Evolutionary conservation across 1,140 invertebrate genomes (phyloP).

Genomic region (Drosophila ohnishii): DNA sequence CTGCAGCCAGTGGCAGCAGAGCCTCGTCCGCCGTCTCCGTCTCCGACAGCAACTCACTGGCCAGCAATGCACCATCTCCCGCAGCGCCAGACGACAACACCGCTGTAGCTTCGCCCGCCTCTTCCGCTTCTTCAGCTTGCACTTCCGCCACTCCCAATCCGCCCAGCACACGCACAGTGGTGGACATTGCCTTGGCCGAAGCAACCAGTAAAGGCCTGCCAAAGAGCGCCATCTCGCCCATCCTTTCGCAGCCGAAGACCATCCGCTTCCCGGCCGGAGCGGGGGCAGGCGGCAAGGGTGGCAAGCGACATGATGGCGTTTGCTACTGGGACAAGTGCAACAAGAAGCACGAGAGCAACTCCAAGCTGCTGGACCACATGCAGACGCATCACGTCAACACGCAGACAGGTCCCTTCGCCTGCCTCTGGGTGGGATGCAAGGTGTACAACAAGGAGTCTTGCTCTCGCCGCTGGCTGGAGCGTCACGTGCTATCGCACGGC

Average conservation of each 20-base stretch:
- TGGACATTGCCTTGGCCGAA: constrained; percentile 69
- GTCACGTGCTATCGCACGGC: constrained; percentile 95
- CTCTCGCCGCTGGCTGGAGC: constrained; percentile 95
- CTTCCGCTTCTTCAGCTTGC: constrained; percentile 9
- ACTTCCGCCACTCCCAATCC: constrained; percentile 8
- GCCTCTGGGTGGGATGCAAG: constrained; percentile 96
- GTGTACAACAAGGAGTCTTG: constrained; percentile 96
- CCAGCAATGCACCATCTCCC: constrained; percentile 62
- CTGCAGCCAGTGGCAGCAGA: constrained; percentile 39
- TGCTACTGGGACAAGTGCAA: constrained; percentile 95
- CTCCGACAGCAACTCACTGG: constrained; percentile 57
- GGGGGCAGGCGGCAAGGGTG: constrained; percentile 76
- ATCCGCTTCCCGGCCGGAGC: constrained; percentile 88
- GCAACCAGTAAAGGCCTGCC: constrained; percentile 54
- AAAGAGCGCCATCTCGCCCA: constrained; percentile 86
- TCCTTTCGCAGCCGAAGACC: constrained; percentile 90
- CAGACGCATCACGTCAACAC: constrained; percentile 94
- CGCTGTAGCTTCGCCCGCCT: constrained; percentile 20
- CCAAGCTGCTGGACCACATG: constrained; percentile 94
- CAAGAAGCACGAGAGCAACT: constrained; percentile 89
- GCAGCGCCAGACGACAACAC: constrained; percentile 51
- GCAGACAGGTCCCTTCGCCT: constrained; percentile 93
- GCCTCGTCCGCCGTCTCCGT: constrained; percentile 31
- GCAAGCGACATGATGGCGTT: constrained; percentile 84
- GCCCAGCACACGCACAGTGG: constrained; percentile 46